Percentiles rank a stretch among this genome's conserved stretches.
Evolutionary conservation across 2,888 invertebrate species (phyloP).

Genomic region (Palloptera scutellata): DNA sequence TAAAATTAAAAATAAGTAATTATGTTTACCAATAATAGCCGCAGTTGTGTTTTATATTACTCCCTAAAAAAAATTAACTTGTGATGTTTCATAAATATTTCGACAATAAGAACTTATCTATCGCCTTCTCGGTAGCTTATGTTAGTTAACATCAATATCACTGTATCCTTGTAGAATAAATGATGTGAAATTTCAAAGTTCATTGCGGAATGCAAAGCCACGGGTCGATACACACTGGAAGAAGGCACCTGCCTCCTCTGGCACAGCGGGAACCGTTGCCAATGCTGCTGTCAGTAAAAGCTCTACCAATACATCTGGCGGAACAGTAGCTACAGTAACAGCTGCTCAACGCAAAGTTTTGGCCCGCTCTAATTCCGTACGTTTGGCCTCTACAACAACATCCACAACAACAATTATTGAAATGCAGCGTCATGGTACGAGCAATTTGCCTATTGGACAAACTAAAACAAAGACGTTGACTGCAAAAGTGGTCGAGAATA

Average conservation of each 20-base stretch:
- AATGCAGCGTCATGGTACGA: slow-evolving; percentile 37
- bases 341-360: slow-evolving; percentile 37
- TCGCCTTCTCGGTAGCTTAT: no score
- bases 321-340: slow-evolving; percentile 25
- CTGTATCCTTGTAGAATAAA: slow-evolving; percentile 43
- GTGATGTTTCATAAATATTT: no score
- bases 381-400: slow-evolving; percentile 38
- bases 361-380: slow-evolving; percentile 55
- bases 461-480: slow-evolving; percentile 49
- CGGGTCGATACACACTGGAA: slow-evolving; percentile 63
- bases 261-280: slow-evolving; percentile 11
- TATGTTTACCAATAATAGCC: no score
- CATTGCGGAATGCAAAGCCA: slow-evolving; percentile 60
- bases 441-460: slow-evolving; percentile 35
- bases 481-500: slow-evolving; percentile 53
- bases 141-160: no score
- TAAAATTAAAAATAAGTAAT: no score
- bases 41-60: no score
- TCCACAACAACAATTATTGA: slow-evolving; percentile 28
- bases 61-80: no score
- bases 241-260: slow-evolving; percentile 42
- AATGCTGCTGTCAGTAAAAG: background rate
- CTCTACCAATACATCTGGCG: slow-evolving; percentile 17
- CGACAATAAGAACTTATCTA: no score
- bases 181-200: slow-evolving; percentile 49